Evolutionary conservation across 2,888 invertebrate genomes (phyloP), one percentile per base, ranked within the genome.

Genomic region (Lepas anatifera): DNA sequence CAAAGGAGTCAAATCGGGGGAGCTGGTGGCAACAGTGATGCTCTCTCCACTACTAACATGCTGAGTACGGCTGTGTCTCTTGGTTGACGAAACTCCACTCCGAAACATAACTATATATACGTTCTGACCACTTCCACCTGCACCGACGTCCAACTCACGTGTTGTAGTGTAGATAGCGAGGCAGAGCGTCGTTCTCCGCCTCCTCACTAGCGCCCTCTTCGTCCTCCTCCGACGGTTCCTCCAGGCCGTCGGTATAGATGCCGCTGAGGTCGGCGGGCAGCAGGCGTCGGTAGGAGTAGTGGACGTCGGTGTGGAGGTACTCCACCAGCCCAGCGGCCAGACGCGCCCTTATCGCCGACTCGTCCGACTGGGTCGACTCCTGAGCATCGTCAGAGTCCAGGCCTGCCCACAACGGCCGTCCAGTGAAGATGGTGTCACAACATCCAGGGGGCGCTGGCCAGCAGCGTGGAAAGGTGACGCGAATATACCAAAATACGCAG

Each of bases 301-400:
- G 25, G 25, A 43, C 67, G 18, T 67, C 46, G 22, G 67, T 43
- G 29, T 43, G 41, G 7, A 46, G 29, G 27, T 32, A 39, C 43
- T 69, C 35, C 7, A 35, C 67, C 27, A 66, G 63, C 77, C 69
- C 79, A 82, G 83, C 83, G 81, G 87, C 85, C 86, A 87, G 75
- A 88, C 88, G 67, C 18, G 6, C 29, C 7, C 29, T 27, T 32
- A 35, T 27, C 16, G 35, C 22, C 46, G 27, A 4, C 41, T 43
- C 39, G 18, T 43, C 41, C n/a, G n/a, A n/a, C n/a, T n/a, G n/a
- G 16, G 37, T 39, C 25, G 29, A 22, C 22, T 43, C 46, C 39
- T 67, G 41, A 18, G 18, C 29, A 18, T 67, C 18, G 8, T 39
- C 46, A n/a, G 46, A 67, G 67, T 27, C 29, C 29, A 22, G 27